These are phyloP conservation scores for Pavo muticus DNA, from an alignment of 2,113 vertebrate species.

Conservation along the genomic window DNA sequence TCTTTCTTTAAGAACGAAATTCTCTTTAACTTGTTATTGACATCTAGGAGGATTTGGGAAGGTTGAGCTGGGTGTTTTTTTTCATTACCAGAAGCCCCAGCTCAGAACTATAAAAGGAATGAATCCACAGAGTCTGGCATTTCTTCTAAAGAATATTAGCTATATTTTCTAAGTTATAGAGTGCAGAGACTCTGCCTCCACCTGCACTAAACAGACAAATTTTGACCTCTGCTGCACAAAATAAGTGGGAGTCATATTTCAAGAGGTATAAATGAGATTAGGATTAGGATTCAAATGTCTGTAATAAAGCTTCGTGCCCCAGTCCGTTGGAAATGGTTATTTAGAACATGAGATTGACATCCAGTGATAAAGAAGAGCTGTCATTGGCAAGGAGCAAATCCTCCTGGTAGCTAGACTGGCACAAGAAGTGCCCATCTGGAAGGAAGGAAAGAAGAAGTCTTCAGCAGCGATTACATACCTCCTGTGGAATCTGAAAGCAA, in stretches of 20 bases:
- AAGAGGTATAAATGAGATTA: background rate
- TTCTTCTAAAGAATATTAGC: background rate
- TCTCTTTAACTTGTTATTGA: constrained; percentile 11
- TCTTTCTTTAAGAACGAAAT: constrained; percentile 23
- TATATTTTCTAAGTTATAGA: background rate
- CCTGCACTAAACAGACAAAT: background rate
- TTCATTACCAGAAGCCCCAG: background rate
- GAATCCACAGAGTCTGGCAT: background rate
- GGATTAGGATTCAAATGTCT: background rate
- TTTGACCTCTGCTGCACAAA: background rate
- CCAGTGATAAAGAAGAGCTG: background rate
- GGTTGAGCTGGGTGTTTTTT: background rate
- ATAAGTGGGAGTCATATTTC: background rate
- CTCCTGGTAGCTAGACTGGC: background rate
- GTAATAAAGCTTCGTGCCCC: background rate
- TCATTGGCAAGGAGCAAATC: background rate
- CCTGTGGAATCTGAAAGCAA: constrained; percentile 80
- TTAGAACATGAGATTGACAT: background rate
- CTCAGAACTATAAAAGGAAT: background rate
- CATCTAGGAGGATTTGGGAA: background rate
- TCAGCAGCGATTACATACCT: constrained; percentile 73
- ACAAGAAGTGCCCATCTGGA: background rate
- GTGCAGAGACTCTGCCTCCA: background rate
- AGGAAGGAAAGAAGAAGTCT: background rate
- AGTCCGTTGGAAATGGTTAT: background rate